phyloP scores from a whole-genome alignment of 2,113 vertebrate species.

The Oplegnathus fasciatus region DNA sequence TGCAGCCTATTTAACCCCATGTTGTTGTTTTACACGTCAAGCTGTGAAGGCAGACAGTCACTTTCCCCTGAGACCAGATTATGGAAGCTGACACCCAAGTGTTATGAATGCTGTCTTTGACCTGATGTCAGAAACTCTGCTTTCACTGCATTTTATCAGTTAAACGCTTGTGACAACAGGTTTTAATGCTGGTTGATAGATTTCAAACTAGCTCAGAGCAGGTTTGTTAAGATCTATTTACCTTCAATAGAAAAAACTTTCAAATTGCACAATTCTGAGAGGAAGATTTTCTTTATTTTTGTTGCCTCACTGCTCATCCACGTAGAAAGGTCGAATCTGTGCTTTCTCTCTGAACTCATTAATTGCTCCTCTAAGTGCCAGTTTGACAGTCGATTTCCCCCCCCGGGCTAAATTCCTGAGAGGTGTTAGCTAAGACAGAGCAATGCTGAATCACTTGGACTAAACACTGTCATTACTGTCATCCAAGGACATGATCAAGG shows the following conservation, averaged over 20 bases:
- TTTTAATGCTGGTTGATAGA: background rate
- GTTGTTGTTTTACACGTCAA: background rate
- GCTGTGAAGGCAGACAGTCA: background rate
- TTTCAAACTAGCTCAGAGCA: background rate
- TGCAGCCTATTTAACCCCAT: background rate
- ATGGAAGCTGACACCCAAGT: background rate
- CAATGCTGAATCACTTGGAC: constrained; percentile 37
- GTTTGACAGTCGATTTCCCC: constrained; percentile 37
- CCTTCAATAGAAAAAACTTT: background rate
- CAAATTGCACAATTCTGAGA: background rate
- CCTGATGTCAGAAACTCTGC: background rate
- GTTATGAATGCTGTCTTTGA: background rate
- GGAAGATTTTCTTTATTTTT: background rate
- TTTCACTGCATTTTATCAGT: background rate
- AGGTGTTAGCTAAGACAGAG: constrained; percentile 35
- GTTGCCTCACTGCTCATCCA: background rate
- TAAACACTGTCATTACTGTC: constrained; percentile 68
- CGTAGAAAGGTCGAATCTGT: background rate
- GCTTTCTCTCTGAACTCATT: constrained; percentile 18
- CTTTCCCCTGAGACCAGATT: background rate
- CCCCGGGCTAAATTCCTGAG: constrained; percentile 54
- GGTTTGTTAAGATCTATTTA: background rate
- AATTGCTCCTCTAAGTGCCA: constrained; percentile 15
- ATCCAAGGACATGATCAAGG: constrained; percentile 60
- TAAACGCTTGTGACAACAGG: background rate